Evolutionary conservation across 2,888 invertebrate genomes (phyloP).

Genomic region (Erebia ligea): DNA sequence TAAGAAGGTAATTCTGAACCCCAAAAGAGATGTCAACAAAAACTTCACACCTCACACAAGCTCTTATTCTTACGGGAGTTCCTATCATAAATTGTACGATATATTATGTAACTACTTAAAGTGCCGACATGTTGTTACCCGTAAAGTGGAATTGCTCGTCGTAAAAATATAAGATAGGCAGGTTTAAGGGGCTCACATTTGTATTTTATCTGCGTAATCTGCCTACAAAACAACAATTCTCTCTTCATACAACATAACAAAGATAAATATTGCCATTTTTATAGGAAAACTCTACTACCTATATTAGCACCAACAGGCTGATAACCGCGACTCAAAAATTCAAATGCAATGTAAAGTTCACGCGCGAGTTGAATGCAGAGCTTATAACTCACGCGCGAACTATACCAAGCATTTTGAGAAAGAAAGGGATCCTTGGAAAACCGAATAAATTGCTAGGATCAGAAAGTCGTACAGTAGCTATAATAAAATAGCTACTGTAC

Average conservation of each 20-base stretch:
- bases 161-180: conserved; percentile 52
- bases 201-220: conserved; percentile 39
- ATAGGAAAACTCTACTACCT: too few species aligned
- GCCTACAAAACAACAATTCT: conserved; percentile 24
- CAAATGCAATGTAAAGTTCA: too few species aligned
- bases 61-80: conserved; percentile 8
- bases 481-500: too few species aligned
- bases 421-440: too few species aligned
- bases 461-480: too few species aligned
- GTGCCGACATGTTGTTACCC: conserved; percentile 41
- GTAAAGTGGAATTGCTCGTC: conserved; percentile 57
- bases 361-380: too few species aligned
- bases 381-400: too few species aligned
- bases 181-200: conserved; percentile 43
- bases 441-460: too few species aligned
- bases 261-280: conserved; percentile 9
- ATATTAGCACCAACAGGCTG: too few species aligned
- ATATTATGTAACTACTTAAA: conserved; percentile 20
- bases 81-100: conserved; percentile 20
- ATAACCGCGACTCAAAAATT: too few species aligned
- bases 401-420: too few species aligned
- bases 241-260: conserved; percentile 16
- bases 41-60: neutral
- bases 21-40: neutral
- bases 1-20: neutral